phyloP scores from a whole-genome alignment of 2,888 invertebrate genomes.

The Rhynchonema sp. region DNA sequence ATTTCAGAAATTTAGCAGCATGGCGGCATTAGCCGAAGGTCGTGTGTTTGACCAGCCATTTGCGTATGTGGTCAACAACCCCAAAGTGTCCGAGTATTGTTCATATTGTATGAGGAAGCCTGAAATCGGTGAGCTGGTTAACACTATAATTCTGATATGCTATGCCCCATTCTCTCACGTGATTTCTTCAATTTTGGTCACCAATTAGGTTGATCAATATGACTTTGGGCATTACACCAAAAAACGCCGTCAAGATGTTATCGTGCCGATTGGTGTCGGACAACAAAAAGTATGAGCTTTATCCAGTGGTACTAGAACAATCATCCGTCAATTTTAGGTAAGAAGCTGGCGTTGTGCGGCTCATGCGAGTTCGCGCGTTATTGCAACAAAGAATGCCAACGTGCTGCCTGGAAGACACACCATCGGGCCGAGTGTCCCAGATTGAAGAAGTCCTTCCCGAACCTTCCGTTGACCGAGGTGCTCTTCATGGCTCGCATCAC shows the following conservation, averaged over 20 bases:
- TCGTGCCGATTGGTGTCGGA: no score
- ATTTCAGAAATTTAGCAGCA: no score
- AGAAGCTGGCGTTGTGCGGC: slow-evolving; percentile 17
- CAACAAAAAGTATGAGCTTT: no score
- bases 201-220: no score
- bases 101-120: slow-evolving; percentile 20
- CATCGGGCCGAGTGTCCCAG: slow-evolving; percentile 19
- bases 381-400: slow-evolving; percentile 23
- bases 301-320: no score
- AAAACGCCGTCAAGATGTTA: no score
- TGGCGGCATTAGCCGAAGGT: no score
- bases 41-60: slow-evolving; percentile 20
- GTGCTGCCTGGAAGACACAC: slow-evolving; percentile 18
- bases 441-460: slow-evolving; percentile 19
- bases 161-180: no score
- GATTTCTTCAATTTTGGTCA: no score
- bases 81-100: slow-evolving; percentile 15
- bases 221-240: no score
- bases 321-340: slow-evolving; percentile 7
- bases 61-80: slow-evolving; percentile 18
- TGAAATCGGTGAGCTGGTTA: background rate
- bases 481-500: slow-evolving; percentile 20
- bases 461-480: slow-evolving; percentile 24
- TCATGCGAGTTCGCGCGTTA: slow-evolving; percentile 14
- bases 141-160: no score